Evolutionary conservation across 2,797 vertebrate species (phyloP).

Genomic region (Platyrinchus mystaceus): DNA sequence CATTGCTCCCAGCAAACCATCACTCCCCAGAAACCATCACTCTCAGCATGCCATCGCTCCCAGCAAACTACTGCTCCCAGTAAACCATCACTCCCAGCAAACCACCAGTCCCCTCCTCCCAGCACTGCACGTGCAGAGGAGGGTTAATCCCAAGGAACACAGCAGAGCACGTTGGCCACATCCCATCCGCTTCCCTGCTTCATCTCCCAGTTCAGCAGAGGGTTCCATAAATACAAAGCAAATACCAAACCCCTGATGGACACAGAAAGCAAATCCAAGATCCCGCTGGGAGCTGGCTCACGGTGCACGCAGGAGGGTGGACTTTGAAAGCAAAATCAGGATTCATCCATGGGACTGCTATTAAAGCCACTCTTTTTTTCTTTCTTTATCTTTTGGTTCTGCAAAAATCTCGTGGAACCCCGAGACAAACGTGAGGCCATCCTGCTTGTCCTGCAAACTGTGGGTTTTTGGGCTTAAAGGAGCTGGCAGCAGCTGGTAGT

Average conservation of each 20-base stretch:
- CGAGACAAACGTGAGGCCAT: rapidly evolving
- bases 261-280: not conserved
- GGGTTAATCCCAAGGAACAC: not conserved
- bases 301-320: not conserved
- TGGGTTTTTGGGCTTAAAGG: not conserved
- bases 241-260: conserved; percentile 54
- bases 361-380: not conserved
- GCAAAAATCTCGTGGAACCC: not conserved
- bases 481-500: not conserved
- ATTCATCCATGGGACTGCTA: not conserved
- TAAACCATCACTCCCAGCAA: rapidly evolving
- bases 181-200: not conserved
- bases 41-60: too few species aligned
- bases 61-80: rapidly evolving
- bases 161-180: rapidly evolving
- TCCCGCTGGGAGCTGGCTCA: not conserved
- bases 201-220: not conserved
- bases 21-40: too few species aligned
- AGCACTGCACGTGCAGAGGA: rapidly evolving
- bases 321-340: conserved; percentile 9
- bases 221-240: conserved; percentile 26
- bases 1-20: too few species aligned
- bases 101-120: rapidly evolving
- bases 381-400: not conserved
- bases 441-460: not conserved